Conservation (phyloP, 2,888 invertebrate species). For the Xestoiulus laeticollis region DNA sequence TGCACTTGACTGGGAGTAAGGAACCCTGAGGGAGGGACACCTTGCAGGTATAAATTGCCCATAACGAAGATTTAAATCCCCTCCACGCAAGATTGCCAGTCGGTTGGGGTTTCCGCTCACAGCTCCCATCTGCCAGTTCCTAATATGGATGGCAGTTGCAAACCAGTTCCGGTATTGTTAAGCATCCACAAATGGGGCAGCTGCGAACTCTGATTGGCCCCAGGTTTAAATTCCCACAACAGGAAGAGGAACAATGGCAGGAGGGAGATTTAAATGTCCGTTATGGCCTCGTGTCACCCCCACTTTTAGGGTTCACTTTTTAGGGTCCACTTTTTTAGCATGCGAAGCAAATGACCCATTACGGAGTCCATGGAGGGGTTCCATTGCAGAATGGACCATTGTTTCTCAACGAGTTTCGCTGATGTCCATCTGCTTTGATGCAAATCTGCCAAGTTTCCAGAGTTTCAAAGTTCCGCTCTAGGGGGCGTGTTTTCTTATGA, state of each 20-base stretch:
- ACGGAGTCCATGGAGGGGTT: not conserved
- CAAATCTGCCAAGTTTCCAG: not conserved
- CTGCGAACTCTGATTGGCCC: not conserved
- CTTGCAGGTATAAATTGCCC: not conserved
- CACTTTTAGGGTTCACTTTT: not conserved
- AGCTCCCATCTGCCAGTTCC: constrained; percentile 18
- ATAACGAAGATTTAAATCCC: constrained; percentile 15
- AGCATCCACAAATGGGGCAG: not conserved
- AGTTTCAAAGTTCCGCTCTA: not conserved
- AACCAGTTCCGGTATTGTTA: constrained; percentile 19
- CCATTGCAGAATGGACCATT: not conserved
- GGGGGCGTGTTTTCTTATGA: not conserved
- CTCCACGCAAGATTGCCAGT: not conserved
- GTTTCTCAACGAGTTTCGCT: not conserved
- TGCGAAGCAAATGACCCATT: not conserved
- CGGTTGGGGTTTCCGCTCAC: not conserved
- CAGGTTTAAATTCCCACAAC: not conserved
- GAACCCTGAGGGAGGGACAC: not conserved
- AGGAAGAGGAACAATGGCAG: constrained; percentile 29
- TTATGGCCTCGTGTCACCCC: not conserved
- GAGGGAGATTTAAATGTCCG: constrained; percentile 39
- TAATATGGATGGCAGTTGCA: not conserved
- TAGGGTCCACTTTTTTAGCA: not conserved
- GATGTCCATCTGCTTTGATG: constrained; percentile 25
- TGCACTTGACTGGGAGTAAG: not conserved